Conservation (phyloP, 2,113 vertebrate genomes). For the Petroica traversi region DNA sequence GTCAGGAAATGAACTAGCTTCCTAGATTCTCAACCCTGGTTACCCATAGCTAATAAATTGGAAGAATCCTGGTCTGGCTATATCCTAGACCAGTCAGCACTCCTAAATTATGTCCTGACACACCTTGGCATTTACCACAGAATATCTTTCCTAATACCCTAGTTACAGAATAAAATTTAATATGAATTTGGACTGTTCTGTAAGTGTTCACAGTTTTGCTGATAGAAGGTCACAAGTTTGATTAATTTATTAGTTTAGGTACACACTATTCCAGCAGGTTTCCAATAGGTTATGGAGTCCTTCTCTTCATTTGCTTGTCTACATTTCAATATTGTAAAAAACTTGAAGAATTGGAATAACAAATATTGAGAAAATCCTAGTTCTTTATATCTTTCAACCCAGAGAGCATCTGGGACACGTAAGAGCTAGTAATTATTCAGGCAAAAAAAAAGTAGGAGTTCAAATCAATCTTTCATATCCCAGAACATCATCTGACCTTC, state of each 20-base stretch:
- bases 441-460: background rate
- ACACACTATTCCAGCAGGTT: background rate
- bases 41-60: background rate
- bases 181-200: background rate
- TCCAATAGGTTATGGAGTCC: background rate
- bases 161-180: background rate
- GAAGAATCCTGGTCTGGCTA: background rate
- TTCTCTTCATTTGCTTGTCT: background rate
- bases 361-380: background rate
- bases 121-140: rapidly evolving
- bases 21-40: background rate
- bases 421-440: background rate
- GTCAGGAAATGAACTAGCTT: background rate
- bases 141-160: background rate
- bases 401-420: background rate
- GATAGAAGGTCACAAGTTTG: background rate
- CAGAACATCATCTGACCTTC: background rate
- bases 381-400: background rate
- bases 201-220: background rate
- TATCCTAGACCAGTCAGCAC: background rate
- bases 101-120: background rate
- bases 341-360: background rate
- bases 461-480: background rate
- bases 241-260: background rate
- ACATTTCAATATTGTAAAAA: background rate